Evolutionary conservation across 2,797 vertebrate genomes (phyloP), one percentile per base, ranked within the genome.

Genomic region (Sebastes matsubarae): DNA sequence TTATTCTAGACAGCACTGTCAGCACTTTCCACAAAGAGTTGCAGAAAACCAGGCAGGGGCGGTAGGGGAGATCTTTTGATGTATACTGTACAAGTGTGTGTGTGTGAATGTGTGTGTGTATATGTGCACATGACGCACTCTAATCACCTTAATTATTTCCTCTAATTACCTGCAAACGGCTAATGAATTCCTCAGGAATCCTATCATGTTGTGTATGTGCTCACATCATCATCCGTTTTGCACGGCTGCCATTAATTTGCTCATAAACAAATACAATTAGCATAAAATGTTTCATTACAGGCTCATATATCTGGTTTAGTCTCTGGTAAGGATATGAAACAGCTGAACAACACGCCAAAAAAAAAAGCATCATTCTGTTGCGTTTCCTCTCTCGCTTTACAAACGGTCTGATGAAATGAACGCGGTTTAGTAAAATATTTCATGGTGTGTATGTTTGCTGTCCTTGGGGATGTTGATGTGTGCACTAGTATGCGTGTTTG

Each of bases 201-300:
- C 97, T 97, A 97, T 97, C 98, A 97, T 98, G 98, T 98, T 97
- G 97, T 97, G 96, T 97, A 95, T 97, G 96, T 96, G 97, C 97
- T 97, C 97, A 96, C 97, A 97, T 97, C 97, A 97, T 97, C 98
- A 97, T 97, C 97, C 97, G 97, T 98, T 98, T 98, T 97, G 96
- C 97, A 97, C 97, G 96, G 96, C 96, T 95, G 97, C 97, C 96
- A 97, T 98, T 98, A 97, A 98, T 98, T 98, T 98, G 97, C 98
- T 97, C 97, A 97, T 98, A 98, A 98, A 98, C 97, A 98, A 99
- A 99, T 97, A 98, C 96, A 96, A 98, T 99, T 98, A 98, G 97
- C 97, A 98, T 97, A 97, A 97, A 97, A 98, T 97, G 96, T 97
- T 97, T 98, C 97, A 98, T 98, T 97, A 98, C 96, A 96, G 96